Conservation (phyloP, 2,888 invertebrate species). For the Watsonalla cultraria region DNA sequence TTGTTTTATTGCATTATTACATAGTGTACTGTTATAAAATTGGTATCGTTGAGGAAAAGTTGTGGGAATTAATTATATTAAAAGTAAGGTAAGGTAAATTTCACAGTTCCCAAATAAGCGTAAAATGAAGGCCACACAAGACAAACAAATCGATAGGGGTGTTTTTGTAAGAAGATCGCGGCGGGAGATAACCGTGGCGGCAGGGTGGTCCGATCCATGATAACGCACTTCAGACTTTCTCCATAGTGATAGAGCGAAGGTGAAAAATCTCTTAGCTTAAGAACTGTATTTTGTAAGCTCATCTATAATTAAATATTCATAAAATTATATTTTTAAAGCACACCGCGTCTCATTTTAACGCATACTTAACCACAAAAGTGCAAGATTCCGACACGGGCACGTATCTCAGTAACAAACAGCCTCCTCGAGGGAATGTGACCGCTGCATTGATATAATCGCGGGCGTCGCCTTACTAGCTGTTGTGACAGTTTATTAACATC, state of each 20-base stretch:
- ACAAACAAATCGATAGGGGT: conserved; percentile 60
- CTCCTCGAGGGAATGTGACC: conserved; percentile 38
- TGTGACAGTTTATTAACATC: conserved; percentile 19
- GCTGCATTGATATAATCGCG: conserved; percentile 38
- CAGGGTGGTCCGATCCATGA: conserved; percentile 59
- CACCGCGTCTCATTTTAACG: conserved; percentile 28
- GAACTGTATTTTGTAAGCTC: too few species aligned
- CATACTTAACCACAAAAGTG: conserved; percentile 34
- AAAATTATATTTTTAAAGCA: neutral
- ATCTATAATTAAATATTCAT: neutral
- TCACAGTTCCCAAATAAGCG: conserved; percentile 43
- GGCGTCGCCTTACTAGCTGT: conserved; percentile 21
- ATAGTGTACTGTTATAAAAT: conserved; percentile 7
- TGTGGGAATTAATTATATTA: conserved; percentile 6
- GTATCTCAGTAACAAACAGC: conserved; percentile 50
- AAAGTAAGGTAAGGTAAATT: conserved; percentile 22
- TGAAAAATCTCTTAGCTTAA: neutral
- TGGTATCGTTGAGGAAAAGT: conserved; percentile 9
- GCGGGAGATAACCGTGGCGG: conserved; percentile 40
- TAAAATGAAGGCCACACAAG: conserved; percentile 69
- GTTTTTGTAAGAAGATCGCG: conserved; percentile 62
- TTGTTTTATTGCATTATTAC: too few species aligned
- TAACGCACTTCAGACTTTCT: conserved; percentile 25
- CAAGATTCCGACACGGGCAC: conserved; percentile 48
- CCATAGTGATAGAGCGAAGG: neutral